Base-by-base conservation (phyloP, 2,888 invertebrate species). In the Euplexia lucipara region DNA sequence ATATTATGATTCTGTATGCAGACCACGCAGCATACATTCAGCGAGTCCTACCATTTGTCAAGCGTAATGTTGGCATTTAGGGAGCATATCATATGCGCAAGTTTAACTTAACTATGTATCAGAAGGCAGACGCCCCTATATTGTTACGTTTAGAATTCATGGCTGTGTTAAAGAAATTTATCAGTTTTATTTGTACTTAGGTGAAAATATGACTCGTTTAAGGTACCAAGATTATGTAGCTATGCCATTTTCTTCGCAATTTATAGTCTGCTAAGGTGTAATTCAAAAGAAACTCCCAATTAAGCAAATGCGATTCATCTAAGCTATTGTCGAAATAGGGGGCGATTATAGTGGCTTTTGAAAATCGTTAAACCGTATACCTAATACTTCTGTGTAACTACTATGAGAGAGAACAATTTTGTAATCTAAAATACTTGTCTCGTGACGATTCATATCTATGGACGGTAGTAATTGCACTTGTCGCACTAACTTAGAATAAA, bases 1-100 rank as follows among this genome's bases (percentile, higher is more conserved):
- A 48, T 60, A 42, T 57, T 22, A 58, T 54, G 42, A 18, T 42
- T 57, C 20, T 9, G 74, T 66, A 84, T 70, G 78, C 75, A 48
- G 60, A 68, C 58, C 72, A 66, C 72, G 79, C 60, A 37, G 41
- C 58, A 44, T n/a, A 81, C 79, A 75, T 82, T 66, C 59, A 66
- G 75, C 64, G 56, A 66, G 68, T 59, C 66, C 64, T 41, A 42
- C 61, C 78, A 73, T 82, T 80, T 80, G 83, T 79, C 82, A 79
- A 59, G 39, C 35, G 59, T 79, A 82, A 79, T 72, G 79, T 72
- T 62, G 72, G 64, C 77, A 75, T 82, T 79, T 72, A 72, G 59
- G 44, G 51, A 67, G 56, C 59, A 57, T 47, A 78, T 79, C 59
- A 34, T 59, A 67, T 61, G 62, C 35, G 58, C 42, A 68, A 69